phyloP scores from a whole-genome alignment of 2,888 invertebrate species.

The Strigamia crassipes region DNA sequence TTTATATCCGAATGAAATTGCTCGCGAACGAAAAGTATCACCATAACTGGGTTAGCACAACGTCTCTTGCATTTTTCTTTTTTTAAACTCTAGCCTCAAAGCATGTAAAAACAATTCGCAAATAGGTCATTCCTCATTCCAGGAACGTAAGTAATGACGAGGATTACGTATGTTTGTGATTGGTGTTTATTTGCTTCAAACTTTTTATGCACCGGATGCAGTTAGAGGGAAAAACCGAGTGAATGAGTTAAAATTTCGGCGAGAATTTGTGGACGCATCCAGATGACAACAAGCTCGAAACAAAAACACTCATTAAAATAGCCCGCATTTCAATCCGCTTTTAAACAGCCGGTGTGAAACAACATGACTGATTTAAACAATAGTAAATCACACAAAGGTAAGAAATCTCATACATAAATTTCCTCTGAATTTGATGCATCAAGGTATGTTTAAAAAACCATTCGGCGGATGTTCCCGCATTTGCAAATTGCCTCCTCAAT shows the following conservation, averaged over 20 bases:
- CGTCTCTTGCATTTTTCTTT: background rate
- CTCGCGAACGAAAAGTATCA: background rate
- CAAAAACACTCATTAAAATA: background rate
- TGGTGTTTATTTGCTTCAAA: background rate
- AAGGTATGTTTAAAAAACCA: too few species aligned
- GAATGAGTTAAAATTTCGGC: background rate
- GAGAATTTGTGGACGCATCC: background rate
- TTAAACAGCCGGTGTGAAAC: background rate
- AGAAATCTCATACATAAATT: background rate
- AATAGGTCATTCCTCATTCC: background rate
- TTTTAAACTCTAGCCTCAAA: background rate
- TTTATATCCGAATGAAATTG: too few species aligned
- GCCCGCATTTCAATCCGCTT: background rate
- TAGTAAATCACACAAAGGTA: constrained; percentile 11
- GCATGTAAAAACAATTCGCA: background rate
- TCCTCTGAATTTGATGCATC: too few species aligned
- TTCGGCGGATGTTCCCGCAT: too few species aligned
- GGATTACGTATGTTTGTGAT: background rate
- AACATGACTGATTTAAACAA: background rate
- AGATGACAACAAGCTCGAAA: background rate
- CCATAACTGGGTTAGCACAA: background rate
- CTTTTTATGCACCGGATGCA: background rate
- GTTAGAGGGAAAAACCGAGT: background rate
- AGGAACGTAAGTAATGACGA: background rate
- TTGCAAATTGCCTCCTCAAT: too few species aligned